Evolutionary conservation across 1,140 invertebrate genomes (phyloP), one percentile per base, ranked within the genome.

Genomic region (Pseudomyrmex gracilis): DNA sequence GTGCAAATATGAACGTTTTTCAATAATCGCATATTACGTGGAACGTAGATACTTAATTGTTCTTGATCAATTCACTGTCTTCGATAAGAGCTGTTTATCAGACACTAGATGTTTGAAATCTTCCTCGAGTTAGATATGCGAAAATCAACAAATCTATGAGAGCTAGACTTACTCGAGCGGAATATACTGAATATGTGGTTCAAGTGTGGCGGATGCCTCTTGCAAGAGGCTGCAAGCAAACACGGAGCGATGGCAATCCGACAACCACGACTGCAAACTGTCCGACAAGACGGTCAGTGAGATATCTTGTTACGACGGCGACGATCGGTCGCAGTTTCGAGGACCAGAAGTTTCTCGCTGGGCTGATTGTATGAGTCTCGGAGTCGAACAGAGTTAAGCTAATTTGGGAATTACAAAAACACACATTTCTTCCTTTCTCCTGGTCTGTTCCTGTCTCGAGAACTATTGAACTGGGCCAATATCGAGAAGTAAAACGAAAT

Each of bases 221-320:
- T 66, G 76, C 45, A 20, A 20, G 66, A 78, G 78, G 47, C 74
- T 66, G 74, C 64, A 76, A 45, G 80, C 71, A 83, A 83, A 83
- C 20, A 63, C 73, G 53, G 22, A 58, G 34, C 2, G 51, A 78
- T 60, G 63, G 63, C 64, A 83, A 83, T 67, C 82, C 73, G 53
- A 78, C 63, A 57, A 53, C 63, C 24, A 78, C 17, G 82, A 83
- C 74, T 82, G 80, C 84, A 86, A 64, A 34, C 5, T 34, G 4
- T n/a, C n/a, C n/a, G n/a, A 80, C 74, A 70, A 66, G 84, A 80
- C 60, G 84, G 80, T 87, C 83, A 70, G 80, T 34, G 51, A 68
- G 51, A 78, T 78, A 78, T 78, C 53, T 78, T 58, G 76, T 70
- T 68, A 43, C 53, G 61, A 78, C 63, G 74, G 49, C 45, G 24